Percentiles rank a stretch among this genome's conserved stretches.
Evolutionary conservation across 2,888 invertebrate genomes (phyloP).

Genomic region (Miltochrista miniata): DNA sequence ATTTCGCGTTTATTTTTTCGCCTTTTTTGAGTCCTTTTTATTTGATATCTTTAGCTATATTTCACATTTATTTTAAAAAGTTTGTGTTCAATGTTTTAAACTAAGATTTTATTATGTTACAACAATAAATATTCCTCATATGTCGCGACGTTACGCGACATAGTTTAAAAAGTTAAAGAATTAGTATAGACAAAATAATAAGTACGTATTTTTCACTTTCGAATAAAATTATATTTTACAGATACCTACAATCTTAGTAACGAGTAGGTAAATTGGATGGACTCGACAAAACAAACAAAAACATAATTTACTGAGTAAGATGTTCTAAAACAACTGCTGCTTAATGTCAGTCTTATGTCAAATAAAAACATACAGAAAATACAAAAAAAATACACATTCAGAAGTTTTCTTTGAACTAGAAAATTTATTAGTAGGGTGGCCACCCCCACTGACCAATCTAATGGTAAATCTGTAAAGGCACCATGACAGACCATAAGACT

Average conservation of each 20-base stretch:
- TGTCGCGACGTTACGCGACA: no score
- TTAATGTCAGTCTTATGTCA: conserved; percentile 2
- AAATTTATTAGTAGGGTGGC: conserved; percentile 59
- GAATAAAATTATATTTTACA: no score
- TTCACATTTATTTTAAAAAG: background rate
- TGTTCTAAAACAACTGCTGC: background rate
- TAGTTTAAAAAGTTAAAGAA: no score
- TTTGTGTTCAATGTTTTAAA: no score
- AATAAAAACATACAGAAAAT: conserved; percentile 16
- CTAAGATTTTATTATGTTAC: no score
- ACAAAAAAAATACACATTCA: conserved; percentile 15
- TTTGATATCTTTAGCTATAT: background rate
- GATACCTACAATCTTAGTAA: no score
- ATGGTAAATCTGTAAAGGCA: conserved; percentile 76
- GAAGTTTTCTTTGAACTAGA: conserved; percentile 44
- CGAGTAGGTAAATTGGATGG: background rate
- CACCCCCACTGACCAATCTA: conserved; percentile 60
- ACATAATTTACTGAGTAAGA: background rate
- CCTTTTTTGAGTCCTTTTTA: conserved; percentile 10
- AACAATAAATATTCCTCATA: no score
- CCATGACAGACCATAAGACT: conserved; percentile 70
- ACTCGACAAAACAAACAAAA: background rate
- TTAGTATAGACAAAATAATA: no score
- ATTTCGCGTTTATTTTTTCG: conserved; percentile 50
- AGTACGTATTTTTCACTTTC: no score